Evolutionary conservation across 2,113 vertebrate genomes (phyloP).

Genomic region (Proterorhinus semilunaris): DNA sequence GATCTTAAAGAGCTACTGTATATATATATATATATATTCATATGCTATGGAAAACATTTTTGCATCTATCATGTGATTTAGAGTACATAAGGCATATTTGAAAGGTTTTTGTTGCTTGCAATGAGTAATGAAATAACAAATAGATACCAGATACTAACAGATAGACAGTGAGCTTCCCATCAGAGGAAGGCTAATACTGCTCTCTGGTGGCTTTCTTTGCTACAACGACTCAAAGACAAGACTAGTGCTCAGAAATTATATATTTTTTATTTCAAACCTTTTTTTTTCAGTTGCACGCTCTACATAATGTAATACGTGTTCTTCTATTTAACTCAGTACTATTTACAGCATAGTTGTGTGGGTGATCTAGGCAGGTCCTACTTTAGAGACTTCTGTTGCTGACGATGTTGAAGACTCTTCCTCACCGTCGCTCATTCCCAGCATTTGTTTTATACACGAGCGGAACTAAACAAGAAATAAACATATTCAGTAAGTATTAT

Average conservation of each 20-base stretch:
- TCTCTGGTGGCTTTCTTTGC: neutral
- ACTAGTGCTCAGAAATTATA: neutral
- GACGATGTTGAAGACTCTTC: conserved; percentile 71
- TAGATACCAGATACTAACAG: no score
- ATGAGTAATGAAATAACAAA: no score
- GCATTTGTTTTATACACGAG: conserved; percentile 58
- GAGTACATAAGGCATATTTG: no score
- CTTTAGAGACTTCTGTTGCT: conserved; percentile 77
- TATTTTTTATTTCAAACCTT: neutral
- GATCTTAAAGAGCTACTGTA: no score
- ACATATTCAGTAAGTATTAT: neutral
- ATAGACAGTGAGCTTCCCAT: neutral
- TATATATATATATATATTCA: no score
- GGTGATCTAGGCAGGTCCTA: conserved; percentile 53
- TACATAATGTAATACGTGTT: conserved; percentile 18
- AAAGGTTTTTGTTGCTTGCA: no score
- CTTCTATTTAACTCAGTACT: conserved; percentile 1
- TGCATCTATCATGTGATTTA: no score
- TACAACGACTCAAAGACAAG: neutral
- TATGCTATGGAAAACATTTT: no score
- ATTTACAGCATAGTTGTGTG: conserved; percentile 22
- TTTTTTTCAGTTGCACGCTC: conserved; percentile 14
- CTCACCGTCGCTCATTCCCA: conserved; percentile 69
- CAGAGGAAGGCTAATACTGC: neutral
- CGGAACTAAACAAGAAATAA: conserved; percentile 56